These are phyloP conservation scores for Pseudochirops cupreus DNA, from an alignment of 2,797 vertebrate species.

Conservation along the genomic window DNA sequence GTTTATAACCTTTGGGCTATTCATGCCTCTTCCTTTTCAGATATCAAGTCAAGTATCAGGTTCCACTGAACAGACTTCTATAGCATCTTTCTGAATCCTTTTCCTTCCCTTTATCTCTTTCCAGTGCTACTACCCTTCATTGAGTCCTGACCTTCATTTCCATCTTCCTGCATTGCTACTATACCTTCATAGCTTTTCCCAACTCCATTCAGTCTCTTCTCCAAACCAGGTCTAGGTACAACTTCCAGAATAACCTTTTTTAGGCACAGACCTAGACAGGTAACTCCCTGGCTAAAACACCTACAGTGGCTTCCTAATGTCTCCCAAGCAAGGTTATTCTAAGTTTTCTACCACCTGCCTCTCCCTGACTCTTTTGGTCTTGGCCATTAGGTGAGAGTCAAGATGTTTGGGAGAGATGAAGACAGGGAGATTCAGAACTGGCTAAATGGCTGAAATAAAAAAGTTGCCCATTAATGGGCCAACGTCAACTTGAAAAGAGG, in stretches of 20 bases:
- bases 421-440: background rate
- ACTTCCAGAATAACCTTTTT: background rate
- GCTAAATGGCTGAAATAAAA: background rate
- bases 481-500: background rate
- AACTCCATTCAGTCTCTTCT: background rate
- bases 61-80: no score
- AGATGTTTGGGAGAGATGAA: background rate
- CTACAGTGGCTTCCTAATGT: background rate
- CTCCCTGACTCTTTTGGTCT: background rate
- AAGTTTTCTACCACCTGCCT: background rate
- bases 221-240: background rate
- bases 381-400: background rate
- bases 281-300: background rate
- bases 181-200: background rate
- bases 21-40: no score
- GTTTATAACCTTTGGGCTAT: background rate
- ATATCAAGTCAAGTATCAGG: no score
- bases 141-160: background rate
- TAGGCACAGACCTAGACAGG: background rate
- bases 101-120: background rate
- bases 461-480: background rate
- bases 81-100: background rate
- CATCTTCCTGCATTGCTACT: background rate
- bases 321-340: background rate
- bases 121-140: background rate